A percentile compares a stretch with the other conserved stretches of the same genome.
phyloP scores from a whole-genome alignment of 2,888 invertebrate genomes.

The Malthinus seriepunctatus region DNA sequence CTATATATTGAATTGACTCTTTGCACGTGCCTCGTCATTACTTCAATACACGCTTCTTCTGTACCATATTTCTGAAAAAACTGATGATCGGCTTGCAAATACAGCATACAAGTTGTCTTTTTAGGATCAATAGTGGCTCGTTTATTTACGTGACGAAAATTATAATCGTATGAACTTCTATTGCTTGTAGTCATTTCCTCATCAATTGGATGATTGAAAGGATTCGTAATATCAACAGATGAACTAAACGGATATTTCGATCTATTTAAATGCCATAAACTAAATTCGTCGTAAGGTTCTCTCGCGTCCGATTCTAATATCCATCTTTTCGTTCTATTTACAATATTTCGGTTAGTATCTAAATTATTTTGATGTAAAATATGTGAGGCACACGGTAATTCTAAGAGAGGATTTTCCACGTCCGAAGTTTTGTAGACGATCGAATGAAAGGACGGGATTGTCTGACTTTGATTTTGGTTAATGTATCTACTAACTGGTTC shows the following conservation, averaged over 20 bases:
- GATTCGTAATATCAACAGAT: conserved; percentile 49
- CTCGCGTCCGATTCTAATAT: conserved; percentile 65
- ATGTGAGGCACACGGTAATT: conserved; percentile 48
- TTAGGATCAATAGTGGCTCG: conserved; percentile 77
- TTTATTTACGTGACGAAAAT: conserved; percentile 65
- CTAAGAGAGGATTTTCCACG: conserved; percentile 61
- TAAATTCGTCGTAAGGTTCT: conserved; percentile 53
- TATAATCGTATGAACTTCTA: conserved; percentile 53
- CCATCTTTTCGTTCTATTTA: conserved; percentile 63
- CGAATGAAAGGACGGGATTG: conserved; percentile 70
- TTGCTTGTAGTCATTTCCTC: conserved; percentile 45
- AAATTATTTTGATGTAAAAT: conserved; percentile 41
- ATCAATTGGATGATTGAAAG: conserved; percentile 47
- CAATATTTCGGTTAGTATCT: conserved; percentile 49
- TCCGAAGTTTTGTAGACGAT: conserved; percentile 84
- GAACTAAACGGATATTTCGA: conserved; percentile 57
- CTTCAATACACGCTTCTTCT: conserved; percentile 93
- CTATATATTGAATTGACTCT: conserved; percentile 88
- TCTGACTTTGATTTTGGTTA: conserved; percentile 54
- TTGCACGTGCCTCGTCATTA: conserved; percentile 93
- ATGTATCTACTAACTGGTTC: conserved; percentile 76
- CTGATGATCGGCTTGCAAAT: conserved; percentile 94
- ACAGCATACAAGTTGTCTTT: conserved; percentile 93
- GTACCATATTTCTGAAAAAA: conserved; percentile 94
- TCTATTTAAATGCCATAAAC: conserved; percentile 56